Evolutionary conservation across 2,797 vertebrate genomes (phyloP).

Genomic region (Distichodus sexfasciatus): DNA sequence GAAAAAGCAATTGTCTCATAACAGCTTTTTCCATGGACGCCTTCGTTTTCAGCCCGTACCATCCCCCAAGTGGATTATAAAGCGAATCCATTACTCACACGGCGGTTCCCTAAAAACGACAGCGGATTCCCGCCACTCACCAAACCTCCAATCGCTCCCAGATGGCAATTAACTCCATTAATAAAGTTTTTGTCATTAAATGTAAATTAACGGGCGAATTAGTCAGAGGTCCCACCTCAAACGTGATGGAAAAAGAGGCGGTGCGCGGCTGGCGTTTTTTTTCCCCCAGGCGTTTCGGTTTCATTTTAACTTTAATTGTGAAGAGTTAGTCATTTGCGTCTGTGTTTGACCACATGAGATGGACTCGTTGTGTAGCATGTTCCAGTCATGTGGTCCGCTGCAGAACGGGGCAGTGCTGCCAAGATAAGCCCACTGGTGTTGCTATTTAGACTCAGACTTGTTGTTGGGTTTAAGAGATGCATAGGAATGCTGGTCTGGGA

Average conservation of each 20-base stretch:
- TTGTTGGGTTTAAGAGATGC: not conserved
- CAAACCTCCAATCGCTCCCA: conserved; percentile 43
- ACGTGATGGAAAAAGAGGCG: conserved; percentile 26
- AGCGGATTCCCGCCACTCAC: conserved; percentile 48
- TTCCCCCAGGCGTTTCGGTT: conserved; percentile 36
- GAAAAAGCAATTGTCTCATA: conserved; percentile 29
- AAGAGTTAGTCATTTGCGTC: conserved; percentile 58
- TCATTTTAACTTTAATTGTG: conserved; percentile 41
- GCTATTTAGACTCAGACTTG: not conserved
- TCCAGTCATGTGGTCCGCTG: conserved; percentile 68
- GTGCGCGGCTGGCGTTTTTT: conserved; percentile 14
- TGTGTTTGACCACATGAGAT: conserved; percentile 63
- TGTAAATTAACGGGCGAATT: conserved; percentile 39
- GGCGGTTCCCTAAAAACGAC: conserved; percentile 45
- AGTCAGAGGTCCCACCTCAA: conserved; percentile 41
- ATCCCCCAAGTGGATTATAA: conserved; percentile 42
- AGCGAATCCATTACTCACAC: conserved; percentile 43
- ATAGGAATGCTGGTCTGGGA: not conserved
- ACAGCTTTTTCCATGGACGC: conserved; percentile 30
- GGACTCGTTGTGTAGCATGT: conserved; percentile 58
- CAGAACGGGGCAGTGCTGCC: conserved; percentile 33
- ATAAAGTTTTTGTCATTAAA: conserved; percentile 52
- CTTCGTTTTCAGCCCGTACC: not conserved
- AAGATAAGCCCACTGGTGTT: conserved; percentile 4
- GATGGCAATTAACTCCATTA: conserved; percentile 53